Conservation (phyloP, 2,797 vertebrate genomes). For the Oryzias dopingdopingensis region DNA sequence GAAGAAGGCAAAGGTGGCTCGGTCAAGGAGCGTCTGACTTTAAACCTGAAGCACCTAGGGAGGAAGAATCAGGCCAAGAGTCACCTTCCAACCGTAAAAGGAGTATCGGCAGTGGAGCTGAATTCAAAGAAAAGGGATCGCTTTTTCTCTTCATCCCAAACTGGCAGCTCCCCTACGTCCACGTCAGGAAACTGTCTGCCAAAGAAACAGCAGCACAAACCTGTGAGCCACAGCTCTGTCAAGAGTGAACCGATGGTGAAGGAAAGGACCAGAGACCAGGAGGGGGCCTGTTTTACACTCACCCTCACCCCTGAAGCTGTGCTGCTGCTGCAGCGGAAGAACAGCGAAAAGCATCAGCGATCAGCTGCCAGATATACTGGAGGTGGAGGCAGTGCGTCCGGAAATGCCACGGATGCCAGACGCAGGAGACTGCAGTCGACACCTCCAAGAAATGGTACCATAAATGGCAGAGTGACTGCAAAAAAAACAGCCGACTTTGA, state of each 20-base stretch:
- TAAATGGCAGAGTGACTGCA: constrained; percentile 9
- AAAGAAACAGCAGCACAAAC: constrained; percentile 29
- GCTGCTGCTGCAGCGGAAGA: constrained; percentile 74
- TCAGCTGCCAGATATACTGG: constrained; percentile 21
- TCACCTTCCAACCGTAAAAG: constrained; percentile 45
- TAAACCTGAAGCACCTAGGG: constrained; percentile 73
- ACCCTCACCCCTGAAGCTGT: constrained; percentile 79
- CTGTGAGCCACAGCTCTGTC: constrained; percentile 2
- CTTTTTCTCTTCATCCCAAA: constrained; percentile 30
- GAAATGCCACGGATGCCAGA: constrained; percentile 34
- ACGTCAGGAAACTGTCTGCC: constrained; percentile 37
- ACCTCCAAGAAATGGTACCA: constrained; percentile 16
- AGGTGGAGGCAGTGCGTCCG: constrained; percentile 12
- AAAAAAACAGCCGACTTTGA: constrained; percentile 11
- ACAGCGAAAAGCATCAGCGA: constrained; percentile 61
- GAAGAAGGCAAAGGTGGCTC: constrained; percentile 45
- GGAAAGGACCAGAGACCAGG: constrained; percentile 21
- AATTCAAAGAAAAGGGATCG: constrained; percentile 47
- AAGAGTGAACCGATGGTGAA: constrained; percentile 33
- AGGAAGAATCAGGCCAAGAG: constrained; percentile 63
- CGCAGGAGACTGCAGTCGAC: constrained; percentile 35
- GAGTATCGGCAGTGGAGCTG: constrained; percentile 28
- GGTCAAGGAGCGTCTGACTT: constrained; percentile 62
- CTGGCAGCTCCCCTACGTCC: constrained; percentile 26
- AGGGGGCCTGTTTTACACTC: constrained; percentile 68